phyloP scores from a whole-genome alignment of 2,888 invertebrate species.

The Seira musarum region DNA sequence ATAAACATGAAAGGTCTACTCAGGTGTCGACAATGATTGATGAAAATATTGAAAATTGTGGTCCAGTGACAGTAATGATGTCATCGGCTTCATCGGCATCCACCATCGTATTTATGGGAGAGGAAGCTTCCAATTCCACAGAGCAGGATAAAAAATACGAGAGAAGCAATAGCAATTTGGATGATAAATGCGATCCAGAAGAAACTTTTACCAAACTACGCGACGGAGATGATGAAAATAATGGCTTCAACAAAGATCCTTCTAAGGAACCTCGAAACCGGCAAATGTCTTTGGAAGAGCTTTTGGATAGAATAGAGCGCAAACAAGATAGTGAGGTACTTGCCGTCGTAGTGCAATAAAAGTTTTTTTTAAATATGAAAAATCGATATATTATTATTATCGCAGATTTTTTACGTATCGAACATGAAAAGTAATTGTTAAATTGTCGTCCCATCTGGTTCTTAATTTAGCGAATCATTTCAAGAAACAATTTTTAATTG shows the following conservation, averaged over 20 bases:
- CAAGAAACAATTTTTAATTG: no score
- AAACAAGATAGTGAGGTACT: constrained; percentile 22
- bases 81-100: constrained; percentile 21
- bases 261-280: no score
- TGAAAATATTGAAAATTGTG: constrained; percentile 15
- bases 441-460: no score
- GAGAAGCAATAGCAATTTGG: background rate
- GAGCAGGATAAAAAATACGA: no score
- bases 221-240: background rate
- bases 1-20: background rate
- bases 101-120: constrained; percentile 7
- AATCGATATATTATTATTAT: no score
- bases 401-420: no score
- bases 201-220: no score
- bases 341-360: constrained; percentile 35
- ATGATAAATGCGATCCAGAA: no score
- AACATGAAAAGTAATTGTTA: no score
- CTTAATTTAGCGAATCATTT: no score
- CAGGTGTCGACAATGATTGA: background rate
- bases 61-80: background rate
- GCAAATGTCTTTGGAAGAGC: constrained; percentile 33
- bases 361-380: no score
- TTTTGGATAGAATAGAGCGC: constrained; percentile 32
- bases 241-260: background rate
- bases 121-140: no score